Base-by-base conservation (phyloP, 2,888 invertebrate genomes). In the Baccha elongata region DNA sequence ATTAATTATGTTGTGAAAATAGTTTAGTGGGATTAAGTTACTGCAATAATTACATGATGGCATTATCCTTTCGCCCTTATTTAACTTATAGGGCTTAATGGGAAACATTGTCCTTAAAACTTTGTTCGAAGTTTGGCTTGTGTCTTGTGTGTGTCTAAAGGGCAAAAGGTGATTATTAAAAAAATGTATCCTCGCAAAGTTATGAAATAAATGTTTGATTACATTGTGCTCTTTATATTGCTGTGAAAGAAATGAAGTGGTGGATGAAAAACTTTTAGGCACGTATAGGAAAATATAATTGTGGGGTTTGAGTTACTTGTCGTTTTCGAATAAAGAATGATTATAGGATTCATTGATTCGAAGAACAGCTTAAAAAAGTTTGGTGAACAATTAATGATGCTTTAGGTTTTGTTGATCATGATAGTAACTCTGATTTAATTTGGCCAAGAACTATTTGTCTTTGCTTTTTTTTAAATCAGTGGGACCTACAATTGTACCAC, bases 11-110 rank as follows among this genome's bases (percentile, higher is more conserved):
- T 60, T 81, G 60, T 65, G 71, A 71, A 48, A 76, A 81, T 81
- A 81, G 81, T 76, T 81, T 81, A 71, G 65, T 65, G 71, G 76
- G 81, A 71, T 81, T 81, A 81, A 81, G 65, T 75, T 62, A 67
- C 65, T 71, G 76, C 67, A 72, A 81, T 81, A 81, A 81, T 81
- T 67, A 72, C 76, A 58, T 42, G 40, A 58, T 42, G 40, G 26
- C 62, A 71, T 81, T 71, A 81, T 76, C 76, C 65, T 4, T 46
- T 52, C 11, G 46, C 32, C 46, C 35, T 13, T 26, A 46, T 44
- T 4, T 11, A 50, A 42, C 29, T 21, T 15, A 44, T 37, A 21
- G 26, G 37, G 62, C 62, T 55, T 69, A 29, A 46, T 29, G 37
- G 62, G 19, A 62, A 71, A 76, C 60, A 76, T 81, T 48, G 26